phyloP scores from a whole-genome alignment of 1,140 invertebrate genomes.

The Dysdera silvatica region DNA sequence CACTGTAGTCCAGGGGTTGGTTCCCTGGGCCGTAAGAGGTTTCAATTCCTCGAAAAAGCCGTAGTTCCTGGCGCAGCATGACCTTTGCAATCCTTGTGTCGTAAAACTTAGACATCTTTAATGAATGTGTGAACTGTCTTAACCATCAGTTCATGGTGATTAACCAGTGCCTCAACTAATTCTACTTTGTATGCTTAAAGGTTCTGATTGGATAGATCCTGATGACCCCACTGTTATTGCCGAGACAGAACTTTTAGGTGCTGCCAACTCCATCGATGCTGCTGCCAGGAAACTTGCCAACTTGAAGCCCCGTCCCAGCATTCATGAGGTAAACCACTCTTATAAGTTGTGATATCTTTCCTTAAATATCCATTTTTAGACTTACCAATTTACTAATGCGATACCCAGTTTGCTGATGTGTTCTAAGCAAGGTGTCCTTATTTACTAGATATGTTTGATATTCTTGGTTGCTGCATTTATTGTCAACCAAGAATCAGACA shows the following conservation, averaged over 20 bases:
- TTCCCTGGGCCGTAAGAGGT: too few relatives aligned
- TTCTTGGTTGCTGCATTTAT: slow-evolving; percentile 85
- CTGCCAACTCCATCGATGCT: slow-evolving; percentile 94
- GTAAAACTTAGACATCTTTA: too few relatives aligned
- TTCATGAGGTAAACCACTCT: slow-evolving; percentile 18
- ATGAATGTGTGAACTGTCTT: too few relatives aligned
- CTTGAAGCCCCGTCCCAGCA: slow-evolving; percentile 62
- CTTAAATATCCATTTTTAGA: not conserved
- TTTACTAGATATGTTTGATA: slow-evolving; percentile 99
- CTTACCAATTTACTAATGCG: not conserved
- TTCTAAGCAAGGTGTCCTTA: slow-evolving; percentile 28
- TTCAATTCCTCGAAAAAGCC: too few relatives aligned
- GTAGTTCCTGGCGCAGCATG: too few relatives aligned
- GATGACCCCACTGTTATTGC: slow-evolving; percentile 96
- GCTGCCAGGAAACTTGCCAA: slow-evolving; percentile 91
- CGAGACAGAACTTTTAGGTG: slow-evolving; percentile 94
- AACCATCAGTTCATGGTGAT: too few relatives aligned
- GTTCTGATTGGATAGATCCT: slow-evolving; percentile 87
- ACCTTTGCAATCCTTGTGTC: too few relatives aligned
- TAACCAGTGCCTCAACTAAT: too few relatives aligned
- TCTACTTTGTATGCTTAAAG: too few relatives aligned
- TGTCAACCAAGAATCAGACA: slow-evolving; percentile 98
- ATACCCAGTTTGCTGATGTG: not conserved
- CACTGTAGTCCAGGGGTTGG: too few relatives aligned
- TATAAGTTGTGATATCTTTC: not conserved